Base-by-base conservation (phyloP, 2,797 vertebrate species). In the Enteromius treurensis region DNA sequence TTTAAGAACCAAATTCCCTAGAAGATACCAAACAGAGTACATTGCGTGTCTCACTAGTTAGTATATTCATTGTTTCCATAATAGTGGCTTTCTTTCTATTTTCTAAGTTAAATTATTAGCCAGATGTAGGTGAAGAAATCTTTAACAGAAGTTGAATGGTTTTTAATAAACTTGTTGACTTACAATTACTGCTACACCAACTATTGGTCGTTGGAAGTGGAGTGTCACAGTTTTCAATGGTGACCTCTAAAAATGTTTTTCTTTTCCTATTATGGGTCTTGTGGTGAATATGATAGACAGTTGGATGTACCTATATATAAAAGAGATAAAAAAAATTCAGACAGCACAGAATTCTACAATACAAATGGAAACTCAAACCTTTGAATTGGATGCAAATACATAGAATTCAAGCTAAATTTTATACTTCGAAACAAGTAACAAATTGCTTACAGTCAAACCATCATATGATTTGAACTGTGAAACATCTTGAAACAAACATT, bases 101-200 rank as follows among this genome's bases (percentile, higher is more conserved):
- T 81, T 74, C 26, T 9, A 26, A 64, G 23, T 34, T 73, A 81
- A 81, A 65, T 81, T 81, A 81, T 81, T 81, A 74, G 70, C 32
- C 14, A 6, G 32, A 40, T 74, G 64, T 81, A 40, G 29, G 14
- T 74, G 45, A 49, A 14, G 37, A 74, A 51, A 49, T 37, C 9
- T 32, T 80, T 40, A 62, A 64, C 13, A 64, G 29, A 74, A 64
- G 62, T 40, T 47, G 10, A 51, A 73, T 64, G 69, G 4, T 34
- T 81, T 71, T 74, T 49, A 64, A 74, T 74, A 37, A 75, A 81
- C 29, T 40, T n/a, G 14, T 65, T 81, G 0, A 40, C 1, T 37
- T 71, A 4, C 23, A n/a, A 29, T 60, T 51, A 64, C 14, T 75
- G 60, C 45, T 74, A 42, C n/a, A 53, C 2, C 70, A 75, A 49